These are phyloP conservation scores for Graptemys geographica DNA, from an alignment of 2,797 vertebrate species.

Conservation along the genomic window DNA sequence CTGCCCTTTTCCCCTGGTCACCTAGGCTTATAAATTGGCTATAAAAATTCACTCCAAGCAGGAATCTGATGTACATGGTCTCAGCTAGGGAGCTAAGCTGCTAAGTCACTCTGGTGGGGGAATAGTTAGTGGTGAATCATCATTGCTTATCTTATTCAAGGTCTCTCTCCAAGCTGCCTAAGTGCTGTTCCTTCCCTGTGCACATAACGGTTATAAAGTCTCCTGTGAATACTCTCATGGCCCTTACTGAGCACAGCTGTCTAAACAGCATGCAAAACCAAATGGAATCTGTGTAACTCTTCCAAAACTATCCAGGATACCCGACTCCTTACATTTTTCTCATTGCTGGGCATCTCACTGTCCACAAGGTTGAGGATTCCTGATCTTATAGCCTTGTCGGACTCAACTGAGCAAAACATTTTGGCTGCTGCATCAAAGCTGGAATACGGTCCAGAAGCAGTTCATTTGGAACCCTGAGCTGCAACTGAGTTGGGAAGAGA, in stretches of 20 bases:
- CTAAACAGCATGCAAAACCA: neutral
- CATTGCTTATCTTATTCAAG: fast-evolving
- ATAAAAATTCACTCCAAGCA: fast-evolving
- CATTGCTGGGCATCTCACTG: neutral
- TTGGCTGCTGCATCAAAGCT: neutral
- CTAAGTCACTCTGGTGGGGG: neutral
- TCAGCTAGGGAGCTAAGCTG: fast-evolving
- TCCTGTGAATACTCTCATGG: neutral
- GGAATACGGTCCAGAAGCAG: neutral
- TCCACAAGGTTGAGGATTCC: neutral
- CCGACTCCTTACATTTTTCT: fast-evolving
- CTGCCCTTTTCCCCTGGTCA: neutral
- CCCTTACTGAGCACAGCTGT: neutral
- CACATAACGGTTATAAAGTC: neutral
- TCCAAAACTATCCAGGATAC: neutral
- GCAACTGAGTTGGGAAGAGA: neutral
- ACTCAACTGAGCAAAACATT: neutral
- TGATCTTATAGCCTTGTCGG: neutral
- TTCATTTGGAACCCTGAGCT: neutral
- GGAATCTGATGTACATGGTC: neutral
- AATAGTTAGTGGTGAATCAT: fast-evolving
- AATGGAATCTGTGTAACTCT: neutral
- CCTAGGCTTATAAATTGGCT: fast-evolving
- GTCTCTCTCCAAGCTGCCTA: neutral
- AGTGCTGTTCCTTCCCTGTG: neutral